Conservation (phyloP, 1,140 invertebrate species). For the Whitmania pigra region DNA sequence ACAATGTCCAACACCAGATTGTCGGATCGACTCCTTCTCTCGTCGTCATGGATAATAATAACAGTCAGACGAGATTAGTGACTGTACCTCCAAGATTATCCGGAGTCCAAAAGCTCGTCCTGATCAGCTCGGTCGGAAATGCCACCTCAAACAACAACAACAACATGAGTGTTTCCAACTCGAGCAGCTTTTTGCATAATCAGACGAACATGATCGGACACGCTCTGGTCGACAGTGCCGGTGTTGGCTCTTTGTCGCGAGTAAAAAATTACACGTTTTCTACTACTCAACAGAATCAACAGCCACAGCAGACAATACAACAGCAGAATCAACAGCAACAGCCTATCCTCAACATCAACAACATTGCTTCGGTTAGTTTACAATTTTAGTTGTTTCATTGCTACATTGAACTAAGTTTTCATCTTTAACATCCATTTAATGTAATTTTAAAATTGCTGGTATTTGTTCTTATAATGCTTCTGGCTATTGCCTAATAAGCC, state of each 20-base stretch:
- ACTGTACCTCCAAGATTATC: slow-evolving; percentile 1
- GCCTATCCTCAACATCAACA: neutral
- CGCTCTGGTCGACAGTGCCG: too few species aligned
- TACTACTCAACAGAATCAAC: neutral
- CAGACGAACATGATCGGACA: too few species aligned
- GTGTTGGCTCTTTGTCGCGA: too few species aligned
- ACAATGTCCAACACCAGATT: too few species aligned
- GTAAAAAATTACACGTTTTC: too few species aligned
- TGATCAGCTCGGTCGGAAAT: neutral
- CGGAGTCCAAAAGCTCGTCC: neutral
- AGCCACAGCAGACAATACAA: neutral
- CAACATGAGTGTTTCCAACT: slow-evolving; percentile 17
- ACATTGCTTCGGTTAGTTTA: neutral
- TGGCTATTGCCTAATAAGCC: too few species aligned
- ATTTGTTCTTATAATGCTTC: too few species aligned
- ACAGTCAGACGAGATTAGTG: neutral
- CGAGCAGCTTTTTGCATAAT: slow-evolving; percentile 17
- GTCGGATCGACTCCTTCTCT: neutral
- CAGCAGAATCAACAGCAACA: neutral
- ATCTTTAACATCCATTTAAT: too few species aligned
- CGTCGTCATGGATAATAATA: slow-evolving; percentile 1
- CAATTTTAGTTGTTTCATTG: too few species aligned
- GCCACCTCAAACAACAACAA: slow-evolving; percentile 11
- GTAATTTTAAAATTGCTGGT: too few species aligned
- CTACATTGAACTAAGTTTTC: too few species aligned